A percentile compares a stretch with the other conserved stretches of the same genome.
phyloP scores from a whole-genome alignment of 1,140 invertebrate genomes.

The Orchestia grillus region DNA sequence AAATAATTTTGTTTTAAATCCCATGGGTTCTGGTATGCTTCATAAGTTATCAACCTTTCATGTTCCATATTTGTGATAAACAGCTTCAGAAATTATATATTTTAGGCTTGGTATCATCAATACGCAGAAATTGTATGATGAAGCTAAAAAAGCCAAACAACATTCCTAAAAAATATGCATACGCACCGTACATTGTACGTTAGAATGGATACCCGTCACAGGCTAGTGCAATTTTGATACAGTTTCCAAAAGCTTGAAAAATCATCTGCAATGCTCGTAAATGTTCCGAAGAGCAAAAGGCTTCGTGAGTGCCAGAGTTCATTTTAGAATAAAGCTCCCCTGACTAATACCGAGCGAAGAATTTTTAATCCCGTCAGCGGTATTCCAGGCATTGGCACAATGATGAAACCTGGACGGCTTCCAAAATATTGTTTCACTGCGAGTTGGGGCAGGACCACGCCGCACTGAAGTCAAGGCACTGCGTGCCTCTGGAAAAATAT shows the following conservation, averaged over 20 bases:
- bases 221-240: background rate
- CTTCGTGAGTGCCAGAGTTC: background rate
- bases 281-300: background rate
- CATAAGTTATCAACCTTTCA: too few species aligned
- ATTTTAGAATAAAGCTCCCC: background rate
- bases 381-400: background rate
- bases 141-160: background rate
- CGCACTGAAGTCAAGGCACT: background rate
- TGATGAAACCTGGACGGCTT: background rate
- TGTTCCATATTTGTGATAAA: too few species aligned
- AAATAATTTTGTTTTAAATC: too few species aligned
- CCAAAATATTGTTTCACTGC: background rate
- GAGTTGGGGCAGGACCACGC: background rate
- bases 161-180: background rate
- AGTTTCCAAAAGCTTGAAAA: background rate
- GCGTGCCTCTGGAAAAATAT: background rate
- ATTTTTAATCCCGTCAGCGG: background rate
- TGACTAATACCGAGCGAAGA: background rate
- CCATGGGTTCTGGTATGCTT: too few species aligned
- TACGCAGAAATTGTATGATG: background rate
- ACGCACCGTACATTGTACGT: background rate
- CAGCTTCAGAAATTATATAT: too few species aligned
- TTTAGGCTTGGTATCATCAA: too few species aligned
- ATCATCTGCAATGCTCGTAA: background rate
- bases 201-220: background rate